Base-by-base conservation (phyloP, 2,888 invertebrate genomes). In the Pogonocherus hispidulus region DNA sequence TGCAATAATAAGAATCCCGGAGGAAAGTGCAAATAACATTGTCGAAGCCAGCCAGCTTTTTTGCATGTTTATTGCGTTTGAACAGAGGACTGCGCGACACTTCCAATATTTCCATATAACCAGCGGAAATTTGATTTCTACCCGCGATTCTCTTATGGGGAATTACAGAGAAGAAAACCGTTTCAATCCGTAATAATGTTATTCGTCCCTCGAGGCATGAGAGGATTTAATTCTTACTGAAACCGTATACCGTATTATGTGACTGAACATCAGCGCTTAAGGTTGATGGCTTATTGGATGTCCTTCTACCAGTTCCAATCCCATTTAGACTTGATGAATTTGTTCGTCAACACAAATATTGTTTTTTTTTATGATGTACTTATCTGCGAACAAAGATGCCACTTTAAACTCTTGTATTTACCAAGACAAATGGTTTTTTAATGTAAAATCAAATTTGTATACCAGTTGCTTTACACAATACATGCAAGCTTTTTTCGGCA, bases 101-200 rank as follows among this genome's bases (percentile, higher is more conserved):
- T 59, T 32, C 32, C 59, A 19, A 47, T 47, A 59, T 59, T 59
- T 59, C 59, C 47, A 59, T 59, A 59, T 59, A 59, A 59, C 59
- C 59, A 47, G 27, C 47, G 59, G 59, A 59, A 59, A 59, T 59
- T 44, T 59, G 59, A 47, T 59, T 59, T 23, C 47, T 59, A 32
- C 32, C 57, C 18, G 59, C 44, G 59, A 47, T 47, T 59, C 46
- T 59, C 27, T 57, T 47, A 47, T 32, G 23, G 11, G 20, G 37
- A 20, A 37, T 22, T 47, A 22, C 8, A 32, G 46, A 27, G 57
- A 46, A 46, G 59, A 41, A 59, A 59, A 47, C 57, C 27, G 59
- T 59, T 59, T 57, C 23, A 44, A 16, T 18, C 32, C 20, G 32
- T 59, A 59, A 59, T 59, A 47, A 47, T 19, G 47, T 59, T 59